Percentiles rank a stretch among this genome's conserved stretches.
Evolutionary conservation across 2,113 vertebrate genomes (phyloP).

Genomic region (Tretioscincus oriximinensis): DNA sequence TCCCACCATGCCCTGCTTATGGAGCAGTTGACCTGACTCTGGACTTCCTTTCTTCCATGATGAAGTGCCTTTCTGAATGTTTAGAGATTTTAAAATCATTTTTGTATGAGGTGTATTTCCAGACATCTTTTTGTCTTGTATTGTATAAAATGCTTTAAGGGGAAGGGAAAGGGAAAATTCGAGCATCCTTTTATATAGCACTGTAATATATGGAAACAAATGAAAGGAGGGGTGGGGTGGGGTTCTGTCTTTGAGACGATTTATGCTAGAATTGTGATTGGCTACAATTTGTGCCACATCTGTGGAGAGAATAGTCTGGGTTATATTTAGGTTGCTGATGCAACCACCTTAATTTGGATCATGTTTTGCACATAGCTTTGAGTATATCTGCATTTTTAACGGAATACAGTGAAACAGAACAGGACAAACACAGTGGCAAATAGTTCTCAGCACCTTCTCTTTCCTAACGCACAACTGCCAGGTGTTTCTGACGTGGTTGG

Average conservation of each 20-base stretch:
- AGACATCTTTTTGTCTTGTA: conserved; percentile 86
- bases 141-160: conserved; percentile 77
- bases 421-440: conserved; percentile 42
- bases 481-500: conserved; percentile 24
- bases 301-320: conserved; percentile 34
- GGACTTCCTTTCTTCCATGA: conserved; percentile 85
- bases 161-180: conserved; percentile 68
- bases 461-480: conserved; percentile 65
- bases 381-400: conserved; percentile 51
- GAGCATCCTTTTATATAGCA: conserved; percentile 76
- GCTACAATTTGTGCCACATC: conserved; percentile 29
- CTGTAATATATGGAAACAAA: conserved; percentile 68
- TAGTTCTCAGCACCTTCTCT: conserved; percentile 52
- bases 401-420: conserved; percentile 25
- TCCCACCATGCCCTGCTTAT: conserved; percentile 53
- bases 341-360: conserved; percentile 1
- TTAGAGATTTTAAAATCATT: conserved; percentile 81
- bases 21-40: conserved; percentile 86
- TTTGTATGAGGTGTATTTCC: conserved; percentile 88
- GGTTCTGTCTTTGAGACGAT: conserved; percentile 68
- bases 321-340: conserved; percentile 24
- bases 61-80: conserved; percentile 97
- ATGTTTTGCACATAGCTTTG: conserved; percentile 44
- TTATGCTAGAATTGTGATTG: conserved; percentile 32
- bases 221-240: conserved; percentile 56